Evolutionary conservation across 2,888 invertebrate genomes (phyloP), one percentile per base, ranked within the genome.

Genomic region (Gnatocerus cornutus): DNA sequence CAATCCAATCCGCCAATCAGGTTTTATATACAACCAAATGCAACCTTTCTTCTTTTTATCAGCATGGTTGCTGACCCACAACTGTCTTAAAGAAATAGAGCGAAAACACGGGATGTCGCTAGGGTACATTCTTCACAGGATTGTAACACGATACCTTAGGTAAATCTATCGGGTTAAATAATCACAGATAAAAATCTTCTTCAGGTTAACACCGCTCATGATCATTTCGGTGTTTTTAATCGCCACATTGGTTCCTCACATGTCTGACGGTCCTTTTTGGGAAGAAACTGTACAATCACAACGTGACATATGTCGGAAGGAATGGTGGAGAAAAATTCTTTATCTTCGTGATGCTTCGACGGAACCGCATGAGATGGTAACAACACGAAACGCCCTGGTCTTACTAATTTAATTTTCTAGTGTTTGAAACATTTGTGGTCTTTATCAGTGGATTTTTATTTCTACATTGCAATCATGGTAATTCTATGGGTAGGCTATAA

Each of bases 291-390:
- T 75, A 1, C 37, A 64, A 12, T 79, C 79, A 66, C 76, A 72
- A 43, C 21, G 21, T 21, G 21, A 69, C 56, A 76, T 71, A 21
- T 81, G 81, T 53, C 72, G 80, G 30, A 73, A 73, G 52, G 80
- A 79, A 71, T 74, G 79, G 73, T 80, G 78, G 79, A 71, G 72
- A 1, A 81, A 80, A 69, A 55, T 81, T 12, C 50, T 81, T 0
- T 81, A 75, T 41, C 61, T 81, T 4, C n/a, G n/a, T n/a, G n/a
- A n/a, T n/a, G n/a, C n/a, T n/a, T n/a, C n/a, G n/a, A n/a, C n/a
- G n/a, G n/a, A n/a, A n/a, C n/a, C 4, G 5, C 4, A 16, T 6
- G 39, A 41, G 16, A 55, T 55, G 55, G 55, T 39, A 41, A 14
- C 10, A 37, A 1, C n/a, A 37, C 1, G 7, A n/a, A n/a, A 5